Evolutionary conservation across 2,797 vertebrate genomes (phyloP).

Genomic region (Falco biarmicus): DNA sequence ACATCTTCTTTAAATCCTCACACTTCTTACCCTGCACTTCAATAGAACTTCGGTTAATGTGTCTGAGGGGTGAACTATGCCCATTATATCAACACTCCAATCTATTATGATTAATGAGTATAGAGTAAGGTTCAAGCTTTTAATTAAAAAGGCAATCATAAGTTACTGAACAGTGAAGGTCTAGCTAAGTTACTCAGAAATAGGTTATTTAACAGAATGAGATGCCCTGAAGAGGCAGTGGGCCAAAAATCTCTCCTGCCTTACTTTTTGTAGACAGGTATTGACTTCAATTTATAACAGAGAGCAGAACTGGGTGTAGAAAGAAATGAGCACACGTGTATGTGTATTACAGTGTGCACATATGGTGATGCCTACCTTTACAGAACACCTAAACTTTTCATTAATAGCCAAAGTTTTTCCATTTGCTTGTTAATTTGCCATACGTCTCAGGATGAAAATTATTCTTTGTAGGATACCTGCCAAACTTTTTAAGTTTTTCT

Average conservation of each 20-base stretch:
- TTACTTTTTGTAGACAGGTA: background rate
- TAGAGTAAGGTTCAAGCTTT: conserved; percentile 36
- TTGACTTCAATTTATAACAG: background rate
- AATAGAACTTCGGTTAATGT: background rate
- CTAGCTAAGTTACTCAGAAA: conserved; percentile 37
- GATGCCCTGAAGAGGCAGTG: background rate
- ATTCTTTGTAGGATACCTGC: background rate
- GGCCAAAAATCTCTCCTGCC: conserved; percentile 2
- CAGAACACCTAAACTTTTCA: background rate
- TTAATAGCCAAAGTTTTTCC: background rate
- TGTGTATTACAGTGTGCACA: background rate
- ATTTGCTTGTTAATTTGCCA: background rate
- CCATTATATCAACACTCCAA: conserved; percentile 1
- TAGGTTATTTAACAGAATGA: conserved; percentile 41
- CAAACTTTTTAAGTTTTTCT: background rate
- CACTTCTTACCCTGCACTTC: background rate
- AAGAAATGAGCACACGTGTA: background rate
- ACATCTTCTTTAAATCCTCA: background rate
- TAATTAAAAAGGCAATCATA: conserved; percentile 61
- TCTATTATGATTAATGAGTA: conserved; percentile 52
- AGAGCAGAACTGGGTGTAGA: background rate
- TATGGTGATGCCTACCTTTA: background rate
- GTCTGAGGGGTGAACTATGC: background rate
- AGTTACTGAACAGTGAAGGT: conserved; percentile 36
- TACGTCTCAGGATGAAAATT: background rate